Evolutionary conservation across 2,797 vertebrate genomes (phyloP), one percentile per base, ranked within the genome.

Genomic region (Muscicapa striata): DNA sequence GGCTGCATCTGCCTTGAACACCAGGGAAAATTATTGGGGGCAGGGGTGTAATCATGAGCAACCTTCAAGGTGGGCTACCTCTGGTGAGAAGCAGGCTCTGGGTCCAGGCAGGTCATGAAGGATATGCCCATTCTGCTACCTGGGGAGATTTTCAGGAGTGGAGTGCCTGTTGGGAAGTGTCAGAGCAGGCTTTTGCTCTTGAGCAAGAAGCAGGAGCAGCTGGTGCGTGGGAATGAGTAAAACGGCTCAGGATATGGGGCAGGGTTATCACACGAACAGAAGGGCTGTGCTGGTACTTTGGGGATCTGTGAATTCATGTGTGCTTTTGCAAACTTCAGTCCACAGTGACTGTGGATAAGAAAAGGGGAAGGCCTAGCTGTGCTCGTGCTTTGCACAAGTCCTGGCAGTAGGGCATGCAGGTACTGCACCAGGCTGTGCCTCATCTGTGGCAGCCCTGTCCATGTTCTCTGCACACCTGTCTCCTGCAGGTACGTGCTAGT

Each of bases 11-110:
- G 9, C 18, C 18, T 9, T 15, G 54, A 11, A 26, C 20, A 63
- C 8, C 29, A 41, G 5, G 5, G 20, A 36, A 45, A 72, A 75
- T 8, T 5, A 9, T 0, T 43, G 15, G 10, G 11, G 4, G 7
- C 16, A 17, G 5, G 4, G 15, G 52, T 4, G 4, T 8, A 82
- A 48, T 52, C 26, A 41, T 52, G 16, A 57, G 32, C 4, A 40
- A 54, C 55, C 75, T 96, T 98, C 94, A 97, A 97, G 95, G 97
- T 98, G 8, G 94, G 96, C 12, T 41, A 13, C 11, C 27, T 98
- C 29, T 29, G 98, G 98, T 97, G 96, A 95, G 21, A 18, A 77
- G 34, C 5, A 49, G 10, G 29, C 29, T 38, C 26, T 21, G 2
- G 7, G 11, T 41, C 5, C 32, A 30, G 29, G 11, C 32, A 82